These are phyloP conservation scores for Autographa pulchrina DNA, from an alignment of 2,888 invertebrate genomes.

Conservation along the genomic window DNA sequence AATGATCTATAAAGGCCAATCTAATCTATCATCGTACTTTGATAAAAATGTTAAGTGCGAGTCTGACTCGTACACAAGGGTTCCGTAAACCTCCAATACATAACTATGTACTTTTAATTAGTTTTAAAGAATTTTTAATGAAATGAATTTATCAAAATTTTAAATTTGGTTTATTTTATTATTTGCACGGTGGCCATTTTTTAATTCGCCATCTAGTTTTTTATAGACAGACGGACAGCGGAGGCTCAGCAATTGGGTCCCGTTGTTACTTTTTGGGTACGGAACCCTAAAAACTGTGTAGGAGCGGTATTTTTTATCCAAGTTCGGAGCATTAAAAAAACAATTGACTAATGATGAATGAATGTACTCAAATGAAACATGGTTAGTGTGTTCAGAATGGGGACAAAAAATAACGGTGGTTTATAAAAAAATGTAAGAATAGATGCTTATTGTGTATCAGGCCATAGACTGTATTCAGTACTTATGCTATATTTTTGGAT, in stretches of 20 bases:
- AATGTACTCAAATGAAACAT: conserved; percentile 16
- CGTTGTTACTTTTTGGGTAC: neutral
- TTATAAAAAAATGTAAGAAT: neutral
- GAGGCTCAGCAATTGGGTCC: too few relatives aligned
- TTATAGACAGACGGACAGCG: too few relatives aligned
- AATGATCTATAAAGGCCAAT: conserved; percentile 25
- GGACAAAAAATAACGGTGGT: conserved; percentile 9
- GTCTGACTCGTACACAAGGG: neutral
- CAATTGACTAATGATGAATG: conserved; percentile 42
- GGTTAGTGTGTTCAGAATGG: conserved; percentile 11
- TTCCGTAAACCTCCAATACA: neutral
- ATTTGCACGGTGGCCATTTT: too few relatives aligned
- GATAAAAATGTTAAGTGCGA: neutral
- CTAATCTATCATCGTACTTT: conserved; percentile 49
- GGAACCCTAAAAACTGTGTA: conserved; percentile 25
- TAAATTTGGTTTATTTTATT: too few relatives aligned
- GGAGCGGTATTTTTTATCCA: conserved; percentile 42
- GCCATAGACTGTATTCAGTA: neutral
- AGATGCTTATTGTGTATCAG: neutral
- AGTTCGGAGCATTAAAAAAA: conserved; percentile 27
- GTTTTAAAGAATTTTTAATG: too few relatives aligned
- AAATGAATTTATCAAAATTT: too few relatives aligned
- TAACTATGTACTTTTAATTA: too few relatives aligned
- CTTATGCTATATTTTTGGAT: neutral
- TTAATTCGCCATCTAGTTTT: too few relatives aligned